A percentile compares a stretch with the other conserved stretches of the same genome.
Conservation (phyloP, 2,888 invertebrate species). For the Schizaphis graminum region DNA sequence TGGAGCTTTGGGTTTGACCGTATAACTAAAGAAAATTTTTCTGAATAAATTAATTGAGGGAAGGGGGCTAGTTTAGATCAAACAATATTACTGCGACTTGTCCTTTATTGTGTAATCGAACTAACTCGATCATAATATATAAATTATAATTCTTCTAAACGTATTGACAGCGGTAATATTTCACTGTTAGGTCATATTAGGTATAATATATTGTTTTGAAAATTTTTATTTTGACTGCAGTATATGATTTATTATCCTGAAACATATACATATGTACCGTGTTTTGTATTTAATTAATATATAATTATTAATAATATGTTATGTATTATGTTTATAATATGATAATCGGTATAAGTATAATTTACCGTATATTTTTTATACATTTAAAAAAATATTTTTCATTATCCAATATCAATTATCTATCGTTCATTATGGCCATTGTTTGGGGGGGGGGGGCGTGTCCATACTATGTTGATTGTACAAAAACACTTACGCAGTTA, state of each 20-base stretch:
- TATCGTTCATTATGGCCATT: neutral
- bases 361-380: too few species aligned
- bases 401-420: neutral
- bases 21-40: neutral
- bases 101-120: neutral
- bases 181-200: neutral
- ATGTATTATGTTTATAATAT: neutral
- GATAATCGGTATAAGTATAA: neutral
- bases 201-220: neutral
- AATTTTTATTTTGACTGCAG: neutral
- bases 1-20: neutral
- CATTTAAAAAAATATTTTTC: neutral
- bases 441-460: neutral
- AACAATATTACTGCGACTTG: neutral
- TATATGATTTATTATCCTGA: neutral
- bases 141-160: neutral
- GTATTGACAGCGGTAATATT: neutral
- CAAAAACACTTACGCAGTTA: neutral
- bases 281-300: neutral
- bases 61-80: neutral
- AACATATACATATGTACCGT: too few species aligned
- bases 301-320: neutral
- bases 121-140: neutral
- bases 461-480: neutral
- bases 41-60: neutral